Evolutionary conservation across 2,113 vertebrate species (phyloP).

Genomic region (human (Homo sapiens)): GRCh38 chr13:106875501-106876000

Average conservation of each 20-base stretch:
- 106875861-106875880: neutral
- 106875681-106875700: neutral
- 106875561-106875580: accelerated
- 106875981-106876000: too few relatives aligned
- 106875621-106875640: accelerated
- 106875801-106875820: neutral
- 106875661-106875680: accelerated
- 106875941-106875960: too few relatives aligned
- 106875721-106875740: accelerated
- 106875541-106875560: neutral
- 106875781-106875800: accelerated
- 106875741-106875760: neutral
- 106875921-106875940: too few relatives aligned
- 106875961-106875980: too few relatives aligned
- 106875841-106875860: neutral
- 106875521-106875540: neutral
- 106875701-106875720: neutral
- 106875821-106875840: accelerated
- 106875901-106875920: too few relatives aligned
- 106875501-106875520: neutral
- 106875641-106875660: accelerated
- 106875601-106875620: neutral
- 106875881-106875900: too few relatives aligned
- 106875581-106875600: neutral
- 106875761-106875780: neutral